Percentiles rank a stretch among this genome's conserved stretches.
Conservation (phyloP, 2,888 invertebrate species). For the Melipona beecheii region DNA sequence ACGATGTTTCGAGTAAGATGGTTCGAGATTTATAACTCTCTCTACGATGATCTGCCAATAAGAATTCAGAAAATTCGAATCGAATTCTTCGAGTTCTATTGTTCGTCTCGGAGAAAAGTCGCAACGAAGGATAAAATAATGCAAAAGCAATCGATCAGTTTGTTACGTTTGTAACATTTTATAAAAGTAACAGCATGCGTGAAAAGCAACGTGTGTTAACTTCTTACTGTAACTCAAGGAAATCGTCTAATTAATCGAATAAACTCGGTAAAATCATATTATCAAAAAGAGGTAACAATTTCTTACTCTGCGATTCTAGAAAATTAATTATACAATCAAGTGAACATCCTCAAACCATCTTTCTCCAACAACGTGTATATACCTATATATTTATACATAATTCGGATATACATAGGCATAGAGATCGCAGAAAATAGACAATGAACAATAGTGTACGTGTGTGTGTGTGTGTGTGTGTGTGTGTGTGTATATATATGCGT, state of each 20-base stretch:
- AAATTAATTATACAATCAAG: neutral
- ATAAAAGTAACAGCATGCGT: neutral
- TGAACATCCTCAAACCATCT: conserved; percentile 6
- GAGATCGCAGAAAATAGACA: conserved; percentile 70
- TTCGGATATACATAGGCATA: conserved; percentile 64
- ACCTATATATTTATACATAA: conserved; percentile 48
- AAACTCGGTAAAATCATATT: too few relatives aligned
- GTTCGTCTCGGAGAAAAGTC: neutral
- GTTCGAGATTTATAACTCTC: neutral
- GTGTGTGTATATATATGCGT: conserved; percentile 16
- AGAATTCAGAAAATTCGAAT: neutral
- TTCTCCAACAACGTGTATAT: conserved; percentile 15
- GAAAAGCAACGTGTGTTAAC: neutral
- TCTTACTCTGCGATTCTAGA: neutral
- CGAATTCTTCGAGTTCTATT: too few relatives aligned
- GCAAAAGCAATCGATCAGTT: neutral
- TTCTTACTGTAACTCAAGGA: too few relatives aligned
- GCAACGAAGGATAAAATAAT: neutral
- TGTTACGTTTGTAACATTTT: neutral
- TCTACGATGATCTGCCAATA: neutral
- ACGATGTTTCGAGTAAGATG: neutral
- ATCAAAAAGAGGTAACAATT: neutral
- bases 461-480: conserved; percentile 12
- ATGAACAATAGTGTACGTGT: conserved; percentile 32
- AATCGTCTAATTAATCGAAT: too few relatives aligned